Base-by-base conservation (phyloP, 2,888 invertebrate species). In the Oxycera nigricornis region DNA sequence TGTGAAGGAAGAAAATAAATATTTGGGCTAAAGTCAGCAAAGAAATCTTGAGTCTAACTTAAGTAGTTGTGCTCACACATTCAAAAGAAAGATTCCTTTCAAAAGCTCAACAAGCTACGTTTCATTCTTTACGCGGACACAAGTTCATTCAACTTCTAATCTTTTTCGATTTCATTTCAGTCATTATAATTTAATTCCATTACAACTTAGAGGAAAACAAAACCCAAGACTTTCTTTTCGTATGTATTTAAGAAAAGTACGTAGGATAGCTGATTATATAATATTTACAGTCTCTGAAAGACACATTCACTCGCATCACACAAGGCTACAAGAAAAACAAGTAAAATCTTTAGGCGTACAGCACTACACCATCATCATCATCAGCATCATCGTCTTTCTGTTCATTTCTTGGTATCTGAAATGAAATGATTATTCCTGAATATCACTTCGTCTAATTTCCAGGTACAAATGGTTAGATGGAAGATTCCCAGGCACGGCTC, bases 391-490 rank as follows among this genome's bases (percentile, higher is more conserved):
- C 6, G 35, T 35, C 35, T 35, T 11, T 35, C 35, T 35, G 6
- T 35, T 35, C 35, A 6, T 35, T 35, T 35, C 35, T 11, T 35
- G 11, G 35, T 7, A 35, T 35, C 35, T 35, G 35, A 35, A 59
- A 59, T 59, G 57, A 59, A 7, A 24, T 41, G 41, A 39, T 41
- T 9, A 68, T 26, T 39, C 30, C 20, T 20, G 28, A 46, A 6
- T 50, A 52, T 50, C 11, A 68, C 24, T 65, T 65, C n/a, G n/a
- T n/a, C 24, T 65, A 41, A 41, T 65, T 26, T 68, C 24, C 30
- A 94, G 94, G 94, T 95, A 94, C 84, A 91, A 88, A 86, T 93
- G 90, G 88, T 83, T 95, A 77, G 95, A 95, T 83, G 86, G 85
- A 74, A 89, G 87, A 77, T 90, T 91, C 78, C 87, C 87, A 0